Evolutionary conservation across 2,797 vertebrate genomes (phyloP).

Genomic region (Ambastaia sidthimunki): DNA sequence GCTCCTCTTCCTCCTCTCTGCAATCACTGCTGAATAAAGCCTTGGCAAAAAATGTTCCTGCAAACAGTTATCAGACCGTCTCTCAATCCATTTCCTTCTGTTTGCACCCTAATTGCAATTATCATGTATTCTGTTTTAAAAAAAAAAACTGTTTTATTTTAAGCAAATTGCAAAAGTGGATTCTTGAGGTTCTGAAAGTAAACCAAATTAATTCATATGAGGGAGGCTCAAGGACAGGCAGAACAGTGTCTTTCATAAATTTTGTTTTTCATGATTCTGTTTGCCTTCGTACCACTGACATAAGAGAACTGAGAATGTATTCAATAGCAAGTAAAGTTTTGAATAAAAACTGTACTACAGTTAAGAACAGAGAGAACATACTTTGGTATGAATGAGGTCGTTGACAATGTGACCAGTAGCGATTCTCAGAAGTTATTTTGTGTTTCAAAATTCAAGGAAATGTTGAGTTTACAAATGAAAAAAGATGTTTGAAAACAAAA

Average conservation of each 20-base stretch:
- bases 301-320: too few species aligned
- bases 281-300: too few species aligned
- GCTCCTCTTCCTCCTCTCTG: conserved; percentile 78
- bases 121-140: not conserved
- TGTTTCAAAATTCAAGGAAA: conserved; percentile 9
- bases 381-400: not conserved
- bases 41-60: conserved; percentile 93
- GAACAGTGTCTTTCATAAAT: too few species aligned
- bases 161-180: not conserved
- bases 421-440: conserved; percentile 28
- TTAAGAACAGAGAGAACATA: not conserved
- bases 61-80: conserved; percentile 1
- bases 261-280: too few species aligned
- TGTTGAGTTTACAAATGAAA: conserved; percentile 9
- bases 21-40: conserved; percentile 67
- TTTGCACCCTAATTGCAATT: not conserved
- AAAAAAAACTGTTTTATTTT: not conserved
- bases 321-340: too few species aligned
- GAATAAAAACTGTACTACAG: not conserved
- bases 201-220: not conserved
- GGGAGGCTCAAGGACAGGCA: too few species aligned
- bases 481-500: conserved; percentile 2
- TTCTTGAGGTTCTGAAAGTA: not conserved
- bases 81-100: not conserved
- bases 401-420: not conserved